Conservation (phyloP, 1,140 invertebrate genomes). For the Branchinecta lindahli region DNA sequence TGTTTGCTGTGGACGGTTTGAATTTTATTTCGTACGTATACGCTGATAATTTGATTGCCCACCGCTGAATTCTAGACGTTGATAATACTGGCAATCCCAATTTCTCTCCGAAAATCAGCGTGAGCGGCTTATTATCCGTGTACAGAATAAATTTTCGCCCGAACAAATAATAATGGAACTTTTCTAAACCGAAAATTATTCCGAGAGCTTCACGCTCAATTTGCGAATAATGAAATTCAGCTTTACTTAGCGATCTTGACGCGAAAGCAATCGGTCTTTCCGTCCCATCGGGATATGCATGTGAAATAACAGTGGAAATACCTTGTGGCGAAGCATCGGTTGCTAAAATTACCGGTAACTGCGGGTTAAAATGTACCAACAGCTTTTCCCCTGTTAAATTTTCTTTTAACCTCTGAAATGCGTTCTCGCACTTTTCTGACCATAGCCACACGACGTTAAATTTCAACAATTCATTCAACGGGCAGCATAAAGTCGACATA, state of each 20-base stretch:
- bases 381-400: too few species aligned
- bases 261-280: constrained; percentile 32
- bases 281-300: too few species aligned
- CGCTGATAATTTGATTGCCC: constrained; percentile 27
- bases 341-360: too few species aligned
- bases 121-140: constrained; percentile 33
- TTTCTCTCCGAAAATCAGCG: constrained; percentile 29
- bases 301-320: too few species aligned
- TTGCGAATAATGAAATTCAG: constrained; percentile 31
- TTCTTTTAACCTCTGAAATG: too few species aligned
- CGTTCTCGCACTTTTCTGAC: too few species aligned
- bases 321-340: too few species aligned
- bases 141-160: constrained; percentile 31
- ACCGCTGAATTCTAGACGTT: constrained; percentile 27
- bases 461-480: too few species aligned
- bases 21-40: constrained; percentile 30
- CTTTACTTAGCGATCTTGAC: constrained; percentile 28
- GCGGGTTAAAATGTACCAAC: too few species aligned
- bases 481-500: too few species aligned
- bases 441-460: too few species aligned
- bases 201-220: constrained; percentile 31
- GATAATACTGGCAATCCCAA: constrained; percentile 27
- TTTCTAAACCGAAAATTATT: constrained; percentile 32
- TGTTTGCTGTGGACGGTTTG: constrained; percentile 24
- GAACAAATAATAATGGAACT: constrained; percentile 37